Conservation (phyloP, 1,140 invertebrate species). For the Pissodes strobi region DNA sequence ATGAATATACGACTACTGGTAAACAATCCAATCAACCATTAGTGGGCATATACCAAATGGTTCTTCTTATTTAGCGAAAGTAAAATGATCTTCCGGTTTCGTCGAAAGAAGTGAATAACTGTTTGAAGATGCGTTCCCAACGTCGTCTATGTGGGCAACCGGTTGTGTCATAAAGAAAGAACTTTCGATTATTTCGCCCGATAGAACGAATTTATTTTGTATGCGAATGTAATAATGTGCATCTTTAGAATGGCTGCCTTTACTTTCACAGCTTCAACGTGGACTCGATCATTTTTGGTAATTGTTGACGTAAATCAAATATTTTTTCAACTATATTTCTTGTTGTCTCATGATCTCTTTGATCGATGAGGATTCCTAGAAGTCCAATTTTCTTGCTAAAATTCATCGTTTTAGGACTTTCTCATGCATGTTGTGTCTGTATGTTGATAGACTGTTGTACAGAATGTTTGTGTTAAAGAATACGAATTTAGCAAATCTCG, state of each 20-base stretch:
- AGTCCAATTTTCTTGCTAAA: no score
- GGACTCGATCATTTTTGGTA: no score
- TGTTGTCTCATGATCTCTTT: no score
- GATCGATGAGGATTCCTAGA: no score
- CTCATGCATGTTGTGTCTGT: no score
- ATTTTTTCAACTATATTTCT: no score
- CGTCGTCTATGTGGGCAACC: conserved; percentile 17
- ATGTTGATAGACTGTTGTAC: no score
- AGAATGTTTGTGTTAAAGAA: no score
- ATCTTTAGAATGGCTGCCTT: background rate
- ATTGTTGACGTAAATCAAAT: no score
- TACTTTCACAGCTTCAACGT: conserved; percentile 1
- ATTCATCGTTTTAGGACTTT: no score
- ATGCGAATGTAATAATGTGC: conserved; percentile 11
- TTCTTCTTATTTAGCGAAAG: conserved; percentile 28
- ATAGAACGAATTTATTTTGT: conserved; percentile 32
- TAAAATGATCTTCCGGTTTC: conserved; percentile 33
- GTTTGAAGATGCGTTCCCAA: conserved; percentile 35
- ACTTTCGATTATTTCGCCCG: conserved; percentile 30
- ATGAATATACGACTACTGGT: background rate
- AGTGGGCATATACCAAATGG: conserved; percentile 20
- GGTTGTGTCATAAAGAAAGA: conserved; percentile 32
- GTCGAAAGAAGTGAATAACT: conserved; percentile 29
- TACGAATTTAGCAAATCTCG: no score
- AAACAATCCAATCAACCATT: conserved; percentile 5